A percentile compares a stretch with the other conserved stretches of the same genome.
phyloP scores from a whole-genome alignment of 2,113 vertebrate species.

The Taurulus bubalis region DNA sequence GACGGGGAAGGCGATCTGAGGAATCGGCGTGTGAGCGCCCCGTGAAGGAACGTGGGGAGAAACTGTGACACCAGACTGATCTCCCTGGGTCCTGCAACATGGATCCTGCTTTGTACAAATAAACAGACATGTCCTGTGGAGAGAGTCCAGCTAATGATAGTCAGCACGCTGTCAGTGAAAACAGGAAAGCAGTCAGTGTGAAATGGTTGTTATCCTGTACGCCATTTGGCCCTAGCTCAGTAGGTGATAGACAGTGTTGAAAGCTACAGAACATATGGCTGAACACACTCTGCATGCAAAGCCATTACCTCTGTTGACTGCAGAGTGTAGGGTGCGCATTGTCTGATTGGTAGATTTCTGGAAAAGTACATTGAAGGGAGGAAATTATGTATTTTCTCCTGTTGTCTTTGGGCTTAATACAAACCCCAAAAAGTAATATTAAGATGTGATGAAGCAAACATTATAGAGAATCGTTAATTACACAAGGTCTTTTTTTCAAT shows the following conservation, averaged over 20 bases:
- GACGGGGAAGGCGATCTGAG: slow-evolving; percentile 71
- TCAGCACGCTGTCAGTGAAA: slow-evolving; percentile 20
- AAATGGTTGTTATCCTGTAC: slow-evolving; percentile 32
- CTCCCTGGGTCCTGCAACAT: slow-evolving; percentile 53
- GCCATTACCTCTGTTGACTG: neutral
- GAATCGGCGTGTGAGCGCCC: slow-evolving; percentile 25
- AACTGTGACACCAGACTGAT: slow-evolving; percentile 68
- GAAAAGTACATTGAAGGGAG: neutral
- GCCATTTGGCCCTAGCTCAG: neutral
- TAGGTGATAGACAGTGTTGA: slow-evolving; percentile 8
- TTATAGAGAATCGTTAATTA: neutral
- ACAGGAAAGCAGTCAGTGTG: slow-evolving; percentile 15
- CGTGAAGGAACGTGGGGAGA: slow-evolving; percentile 52
- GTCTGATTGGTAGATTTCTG: neutral
- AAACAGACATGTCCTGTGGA: slow-evolving; percentile 55
- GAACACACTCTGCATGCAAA: neutral
- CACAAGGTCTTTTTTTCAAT: neutral
- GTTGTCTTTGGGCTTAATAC: neutral
- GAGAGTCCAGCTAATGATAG: slow-evolving; percentile 31
- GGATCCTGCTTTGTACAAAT: slow-evolving; percentile 66
- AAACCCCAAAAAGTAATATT: no score
- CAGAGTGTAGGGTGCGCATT: neutral
- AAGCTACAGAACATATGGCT: neutral
- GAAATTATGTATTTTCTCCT: neutral
- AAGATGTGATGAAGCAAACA: neutral